Evolutionary conservation across 2,113 vertebrate species (phyloP), one percentile per base, ranked within the genome.

Genomic region (Notechis scutatus): DNA sequence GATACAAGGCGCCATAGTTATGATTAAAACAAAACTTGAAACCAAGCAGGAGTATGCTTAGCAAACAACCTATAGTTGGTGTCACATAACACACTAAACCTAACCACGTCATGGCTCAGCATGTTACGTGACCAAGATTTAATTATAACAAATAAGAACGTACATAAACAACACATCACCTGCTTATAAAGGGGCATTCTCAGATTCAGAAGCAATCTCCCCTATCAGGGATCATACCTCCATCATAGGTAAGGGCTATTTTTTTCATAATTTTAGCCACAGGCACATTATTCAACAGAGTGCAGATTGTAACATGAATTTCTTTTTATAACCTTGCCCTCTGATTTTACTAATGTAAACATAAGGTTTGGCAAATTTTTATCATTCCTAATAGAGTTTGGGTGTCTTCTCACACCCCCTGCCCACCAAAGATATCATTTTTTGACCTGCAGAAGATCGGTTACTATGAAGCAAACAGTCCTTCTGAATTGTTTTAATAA

Each of bases 401-500:
- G 89, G 93, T 92, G 93, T n/a, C 93, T 81, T 5, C n/a, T 6
- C 34, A 11, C 15, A 5, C 23, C 64, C n/a, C 14, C 5, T 18
- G 34, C 18, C 69, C 74, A 94, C 6, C 52, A 93, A 95, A 86
- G 54, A 90, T 2, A 89, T 26, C n/a, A 91, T 34, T 88, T 1
- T 1, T 0, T 94, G 42, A 88, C 47, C 50, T 91, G 56, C 88
- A 57, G 6, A 85, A 54, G 50, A 64, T 47, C 8, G 50, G 87
- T 86, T 93, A 93, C 95, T 42, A 88, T 69, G 85, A 95, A 93
- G 54, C 52, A 93, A 39, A 94, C 26, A 26, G 74, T 69, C 69
- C 64, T 52, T 92, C 81, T 94, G 11, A 23, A 93, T 92, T 91
- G 96, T 42, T 89, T 94, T 91, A 95, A 92, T 91, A 96, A 97